Percentiles rank a stretch among this genome's conserved stretches.
phyloP scores from a whole-genome alignment of 2,797 vertebrate species.

The Lemur catta region DNA sequence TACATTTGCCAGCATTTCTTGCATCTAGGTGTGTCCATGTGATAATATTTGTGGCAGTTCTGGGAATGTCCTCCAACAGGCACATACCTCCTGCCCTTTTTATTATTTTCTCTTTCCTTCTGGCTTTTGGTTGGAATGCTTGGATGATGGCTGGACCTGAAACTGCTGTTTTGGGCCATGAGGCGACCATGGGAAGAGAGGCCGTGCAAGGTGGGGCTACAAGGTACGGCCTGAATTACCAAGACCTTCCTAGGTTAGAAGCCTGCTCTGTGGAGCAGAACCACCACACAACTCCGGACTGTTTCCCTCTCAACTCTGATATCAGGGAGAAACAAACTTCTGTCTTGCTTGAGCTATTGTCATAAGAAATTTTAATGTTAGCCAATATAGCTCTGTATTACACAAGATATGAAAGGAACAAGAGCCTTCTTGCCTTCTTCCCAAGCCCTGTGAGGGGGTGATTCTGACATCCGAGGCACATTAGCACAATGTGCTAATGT shows the following conservation, averaged over 20 bases:
- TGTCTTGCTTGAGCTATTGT: not conserved
- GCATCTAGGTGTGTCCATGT: not conserved
- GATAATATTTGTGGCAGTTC: not conserved
- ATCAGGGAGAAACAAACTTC: not conserved
- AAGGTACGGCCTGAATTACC: not conserved
- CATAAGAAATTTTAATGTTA: not conserved
- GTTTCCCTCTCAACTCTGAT: not conserved
- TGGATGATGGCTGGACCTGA: not conserved
- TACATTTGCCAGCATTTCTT: not conserved
- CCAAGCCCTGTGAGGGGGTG: not conserved
- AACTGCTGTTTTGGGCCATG: not conserved
- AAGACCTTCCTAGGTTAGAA: not conserved
- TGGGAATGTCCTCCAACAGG: not conserved
- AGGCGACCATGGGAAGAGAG: not conserved
- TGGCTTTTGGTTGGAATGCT: not conserved
- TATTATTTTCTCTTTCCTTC: not conserved
- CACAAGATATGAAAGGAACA: not conserved
- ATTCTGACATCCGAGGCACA: not conserved
- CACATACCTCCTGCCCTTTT: not conserved
- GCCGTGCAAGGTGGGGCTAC: not conserved
- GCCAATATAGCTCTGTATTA: not conserved
- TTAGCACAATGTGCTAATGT: not conserved
- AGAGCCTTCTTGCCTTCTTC: not conserved
- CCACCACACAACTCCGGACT: not conserved
- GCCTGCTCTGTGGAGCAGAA: not conserved